Base-by-base conservation (phyloP, 2,888 invertebrate species). In the Pardosa pseudoannulata region DNA sequence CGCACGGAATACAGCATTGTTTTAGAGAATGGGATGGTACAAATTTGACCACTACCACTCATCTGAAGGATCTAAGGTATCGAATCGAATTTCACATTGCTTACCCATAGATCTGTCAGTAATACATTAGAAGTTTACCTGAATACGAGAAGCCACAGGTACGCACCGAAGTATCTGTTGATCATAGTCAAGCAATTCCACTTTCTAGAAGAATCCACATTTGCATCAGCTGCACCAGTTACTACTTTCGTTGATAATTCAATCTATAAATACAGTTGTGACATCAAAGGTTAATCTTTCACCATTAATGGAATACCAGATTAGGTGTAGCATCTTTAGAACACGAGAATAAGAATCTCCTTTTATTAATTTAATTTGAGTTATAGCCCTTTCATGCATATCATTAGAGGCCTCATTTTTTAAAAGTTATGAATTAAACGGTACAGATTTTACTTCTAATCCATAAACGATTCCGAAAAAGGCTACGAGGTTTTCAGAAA, bases 361-460 rank as follows among this genome's bases (percentile, higher is more conserved):
- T 92, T 99, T 99, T 94, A 92, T 97, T 99, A 92, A 99, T 91
- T 97, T 98, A 88, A 99, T 97, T 93, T 98, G 96, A 71, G 99
- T 99, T 89, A 99, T 97, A 89, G 99, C 96, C 95, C 99, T 96
- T 92, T 98, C 98, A 93, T 99, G 99, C 91, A 99, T 99, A 93
- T 99, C 94, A 98, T 95, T 90, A 99, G 93, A 89, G 99, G 99
- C 95, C 97, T 98, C 99, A 89, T 81, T 39, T 71, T n/a, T 79
- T 3, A 46, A 13, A 2, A 11, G 16, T 46, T 46, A 7, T 36
- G 5, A n/a, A n/a, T n/a, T n/a, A n/a, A n/a, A n/a, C n/a, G n/a
- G n/a, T n/a, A n/a, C n/a, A n/a, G n/a, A n/a, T n/a, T n/a, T n/a
- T n/a, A n/a, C n/a, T n/a, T n/a, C n/a, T n/a, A n/a, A n/a, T n/a